phyloP scores from a whole-genome alignment of 2,797 vertebrate genomes.

The Liasis olivaceus region DNA sequence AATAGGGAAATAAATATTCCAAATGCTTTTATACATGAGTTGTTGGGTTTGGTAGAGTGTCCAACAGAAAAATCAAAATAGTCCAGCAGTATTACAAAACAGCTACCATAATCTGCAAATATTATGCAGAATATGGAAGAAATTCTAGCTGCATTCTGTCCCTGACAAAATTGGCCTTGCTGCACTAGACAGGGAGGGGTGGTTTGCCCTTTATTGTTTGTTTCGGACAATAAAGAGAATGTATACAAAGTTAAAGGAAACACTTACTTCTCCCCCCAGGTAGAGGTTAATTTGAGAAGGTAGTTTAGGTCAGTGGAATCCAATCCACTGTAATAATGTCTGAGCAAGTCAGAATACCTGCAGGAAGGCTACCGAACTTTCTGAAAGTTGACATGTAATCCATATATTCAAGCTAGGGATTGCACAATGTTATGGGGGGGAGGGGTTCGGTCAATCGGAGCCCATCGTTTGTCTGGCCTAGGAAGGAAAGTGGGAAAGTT shows the following conservation, averaged over 20 bases:
- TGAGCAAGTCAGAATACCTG: too few relatives aligned
- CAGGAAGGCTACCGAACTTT: neutral
- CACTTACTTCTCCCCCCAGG: neutral
- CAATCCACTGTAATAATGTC: neutral
- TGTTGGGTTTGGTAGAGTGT: neutral
- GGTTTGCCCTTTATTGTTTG: slow-evolving; percentile 48
- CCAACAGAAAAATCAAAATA: neutral
- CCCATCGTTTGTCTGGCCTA: neutral
- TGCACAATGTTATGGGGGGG: neutral
- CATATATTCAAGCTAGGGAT: neutral
- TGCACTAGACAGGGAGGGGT: neutral
- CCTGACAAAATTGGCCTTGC: neutral
- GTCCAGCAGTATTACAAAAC: neutral
- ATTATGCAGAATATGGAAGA: neutral
- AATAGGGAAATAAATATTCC: neutral
- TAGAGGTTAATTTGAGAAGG: neutral
- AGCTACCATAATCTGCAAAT: neutral
- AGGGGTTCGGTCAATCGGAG: neutral
- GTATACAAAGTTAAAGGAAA: neutral
- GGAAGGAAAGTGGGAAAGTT: neutral
- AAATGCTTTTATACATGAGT: too few relatives aligned
- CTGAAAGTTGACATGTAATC: neutral
- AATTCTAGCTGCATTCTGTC: neutral
- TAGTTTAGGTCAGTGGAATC: neutral
- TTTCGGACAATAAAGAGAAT: neutral